A percentile compares a stretch with the other conserved stretches of the same genome.
These are phyloP conservation scores for Xiphophorus maculatus DNA, from an alignment of 2,113 vertebrate genomes.

Conservation along the genomic window DNA sequence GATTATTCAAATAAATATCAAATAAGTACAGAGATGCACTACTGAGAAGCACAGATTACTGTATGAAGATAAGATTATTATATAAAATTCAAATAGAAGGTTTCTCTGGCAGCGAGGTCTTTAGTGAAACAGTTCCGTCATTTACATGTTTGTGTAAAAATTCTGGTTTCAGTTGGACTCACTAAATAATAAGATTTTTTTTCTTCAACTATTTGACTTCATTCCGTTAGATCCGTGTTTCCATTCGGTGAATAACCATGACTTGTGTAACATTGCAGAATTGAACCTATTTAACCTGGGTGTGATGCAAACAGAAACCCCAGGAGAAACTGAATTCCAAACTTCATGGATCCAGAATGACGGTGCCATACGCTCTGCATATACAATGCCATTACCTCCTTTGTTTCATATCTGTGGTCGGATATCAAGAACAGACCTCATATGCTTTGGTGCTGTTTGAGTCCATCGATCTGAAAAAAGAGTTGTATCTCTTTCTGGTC, in stretches of 20 bases:
- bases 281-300: not conserved
- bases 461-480: constrained; percentile 63
- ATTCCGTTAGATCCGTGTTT: not conserved
- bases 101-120: no score
- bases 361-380: constrained; percentile 27
- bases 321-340: not conserved
- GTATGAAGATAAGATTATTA: no score
- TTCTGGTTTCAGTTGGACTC: not conserved
- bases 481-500: constrained; percentile 70
- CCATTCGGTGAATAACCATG: not conserved
- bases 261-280: not conserved
- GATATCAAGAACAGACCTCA: constrained; percentile 70
- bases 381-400: constrained; percentile 46
- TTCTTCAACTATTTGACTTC: not conserved
- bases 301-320: not conserved
- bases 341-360: not conserved
- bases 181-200: no score
- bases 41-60: no score
- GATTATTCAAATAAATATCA: no score
- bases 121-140: not conserved
- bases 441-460: constrained; percentile 43
- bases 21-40: no score
- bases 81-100: no score
- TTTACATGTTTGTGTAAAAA: not conserved
- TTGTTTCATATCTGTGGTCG: constrained; percentile 58